Evolutionary conservation across 53 echinoderm and acorn worm genomes (phyloP).

Genomic region (Echinarachnius parma): DNA sequence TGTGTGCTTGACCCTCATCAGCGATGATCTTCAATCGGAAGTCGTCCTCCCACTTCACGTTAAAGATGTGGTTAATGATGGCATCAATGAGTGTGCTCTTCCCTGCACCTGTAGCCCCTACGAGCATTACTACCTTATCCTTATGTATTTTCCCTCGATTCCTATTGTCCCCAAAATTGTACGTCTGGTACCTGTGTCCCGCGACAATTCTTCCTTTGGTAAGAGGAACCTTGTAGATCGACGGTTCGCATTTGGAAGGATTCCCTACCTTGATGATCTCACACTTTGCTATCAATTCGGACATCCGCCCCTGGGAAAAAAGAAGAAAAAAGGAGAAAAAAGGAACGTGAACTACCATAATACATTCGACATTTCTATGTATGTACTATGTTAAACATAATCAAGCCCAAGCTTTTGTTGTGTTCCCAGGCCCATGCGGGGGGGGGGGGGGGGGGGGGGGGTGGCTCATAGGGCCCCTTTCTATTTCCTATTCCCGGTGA

Average conservation of each 20-base stretch:
- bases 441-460: too few relatives aligned
- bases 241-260: neutral
- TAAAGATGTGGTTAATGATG: constrained; percentile 49
- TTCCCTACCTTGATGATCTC: neutral
- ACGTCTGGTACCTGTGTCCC: neutral
- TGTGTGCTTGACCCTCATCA: constrained; percentile 31
- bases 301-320: too few relatives aligned
- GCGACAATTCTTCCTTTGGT: neutral
- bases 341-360: too few relatives aligned
- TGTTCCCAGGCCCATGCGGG: too few relatives aligned
- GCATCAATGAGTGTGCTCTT: constrained; percentile 50
- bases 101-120: constrained; percentile 51
- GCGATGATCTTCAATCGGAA: constrained; percentile 32
- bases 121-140: constrained; percentile 24
- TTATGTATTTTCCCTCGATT: neutral
- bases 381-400: too few relatives aligned
- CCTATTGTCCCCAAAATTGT: neutral
- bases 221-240: constrained; percentile 18
- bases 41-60: too few relatives aligned
- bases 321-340: too few relatives aligned
- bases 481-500: too few relatives aligned
- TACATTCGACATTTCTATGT: too few relatives aligned
- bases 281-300: neutral
- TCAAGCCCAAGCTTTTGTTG: too few relatives aligned
- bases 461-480: too few relatives aligned